Evolutionary conservation across 2,113 vertebrate genomes (phyloP).

Genomic region (Ammospiza caudacuta): DNA sequence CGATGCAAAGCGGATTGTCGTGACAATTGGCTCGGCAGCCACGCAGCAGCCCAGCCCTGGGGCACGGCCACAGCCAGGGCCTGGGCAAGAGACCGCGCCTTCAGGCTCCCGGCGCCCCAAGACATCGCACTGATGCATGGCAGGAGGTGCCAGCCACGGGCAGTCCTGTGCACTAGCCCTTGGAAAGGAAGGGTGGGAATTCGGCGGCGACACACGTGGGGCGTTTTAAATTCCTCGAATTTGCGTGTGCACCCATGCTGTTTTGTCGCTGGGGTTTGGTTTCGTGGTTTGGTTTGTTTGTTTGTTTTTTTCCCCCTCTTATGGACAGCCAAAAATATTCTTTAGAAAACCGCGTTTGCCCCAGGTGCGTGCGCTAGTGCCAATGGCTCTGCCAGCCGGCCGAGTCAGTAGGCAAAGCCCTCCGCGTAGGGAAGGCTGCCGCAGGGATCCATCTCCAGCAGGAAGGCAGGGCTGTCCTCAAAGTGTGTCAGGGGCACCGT

Average conservation of each 20-base stretch:
- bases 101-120: background rate
- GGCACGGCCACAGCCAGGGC: background rate
- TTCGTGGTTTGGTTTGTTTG: background rate
- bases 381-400: slow-evolving; percentile 26
- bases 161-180: slow-evolving; percentile 65
- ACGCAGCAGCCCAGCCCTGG: background rate
- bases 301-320: background rate
- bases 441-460: slow-evolving; percentile 89
- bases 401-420: slow-evolving; percentile 87
- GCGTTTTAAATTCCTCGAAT: slow-evolving; percentile 52
- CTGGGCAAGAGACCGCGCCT: background rate
- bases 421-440: slow-evolving; percentile 83
- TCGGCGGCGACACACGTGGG: slow-evolving; percentile 21
- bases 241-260: background rate
- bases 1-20: slow-evolving; percentile 72
- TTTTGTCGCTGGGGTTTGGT: background rate
- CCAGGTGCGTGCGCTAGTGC: slow-evolving; percentile 57
- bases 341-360: slow-evolving; percentile 70
- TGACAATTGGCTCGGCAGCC: background rate
- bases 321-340: slow-evolving; percentile 59
- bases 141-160: slow-evolving; percentile 34
- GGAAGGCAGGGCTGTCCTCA: slow-evolving; percentile 84
- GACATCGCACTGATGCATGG: background rate
- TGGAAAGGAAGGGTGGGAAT: slow-evolving; percentile 49
- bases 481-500: slow-evolving; percentile 91